A percentile compares a stretch with the other conserved stretches of the same genome.
These are phyloP conservation scores for Patagioenas fasciata DNA, from an alignment of 2,113 vertebrate genomes.

Conservation along the genomic window DNA sequence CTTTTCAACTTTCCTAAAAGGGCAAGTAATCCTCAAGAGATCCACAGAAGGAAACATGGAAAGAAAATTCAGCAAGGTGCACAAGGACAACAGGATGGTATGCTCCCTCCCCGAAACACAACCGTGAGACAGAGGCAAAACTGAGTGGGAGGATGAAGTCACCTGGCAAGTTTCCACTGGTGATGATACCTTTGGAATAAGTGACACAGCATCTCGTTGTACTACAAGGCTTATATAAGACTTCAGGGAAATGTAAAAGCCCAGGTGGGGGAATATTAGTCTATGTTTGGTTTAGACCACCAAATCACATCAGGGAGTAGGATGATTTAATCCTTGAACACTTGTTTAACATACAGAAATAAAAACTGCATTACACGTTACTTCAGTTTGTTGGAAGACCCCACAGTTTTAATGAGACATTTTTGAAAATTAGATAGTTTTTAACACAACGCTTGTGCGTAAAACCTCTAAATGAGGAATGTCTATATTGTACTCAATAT, in stretches of 20 bases:
- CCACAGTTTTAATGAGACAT: not conserved
- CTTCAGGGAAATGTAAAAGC: slow-evolving; percentile 58
- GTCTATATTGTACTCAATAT: not conserved
- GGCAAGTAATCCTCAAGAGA: slow-evolving; percentile 11
- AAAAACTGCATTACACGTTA: not conserved
- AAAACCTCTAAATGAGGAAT: not conserved
- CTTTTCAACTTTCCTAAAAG: slow-evolving; percentile 23
- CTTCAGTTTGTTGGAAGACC: not conserved
- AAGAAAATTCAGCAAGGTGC: slow-evolving; percentile 7
- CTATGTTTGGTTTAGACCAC: slow-evolving; percentile 53
- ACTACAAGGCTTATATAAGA: slow-evolving; percentile 59
- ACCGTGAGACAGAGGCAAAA: slow-evolving; percentile 61
- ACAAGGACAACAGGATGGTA: slow-evolving; percentile 51
- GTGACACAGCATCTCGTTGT: slow-evolving; percentile 65
- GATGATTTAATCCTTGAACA: slow-evolving; percentile 42
- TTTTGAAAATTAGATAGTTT: slow-evolving; percentile 7
- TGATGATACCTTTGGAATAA: slow-evolving; percentile 71
- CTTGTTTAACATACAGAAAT: not conserved
- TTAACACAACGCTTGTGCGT: not conserved
- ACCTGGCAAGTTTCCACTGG: slow-evolving; percentile 64
- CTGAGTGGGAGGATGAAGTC: slow-evolving; percentile 69
- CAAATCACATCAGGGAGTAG: slow-evolving; percentile 42
- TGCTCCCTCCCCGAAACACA: slow-evolving; percentile 32
- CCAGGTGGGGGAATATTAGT: slow-evolving; percentile 50
- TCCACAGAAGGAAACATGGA: not conserved